phyloP scores from a whole-genome alignment of 2,888 invertebrate species.

The Dendrolimus pini region DNA sequence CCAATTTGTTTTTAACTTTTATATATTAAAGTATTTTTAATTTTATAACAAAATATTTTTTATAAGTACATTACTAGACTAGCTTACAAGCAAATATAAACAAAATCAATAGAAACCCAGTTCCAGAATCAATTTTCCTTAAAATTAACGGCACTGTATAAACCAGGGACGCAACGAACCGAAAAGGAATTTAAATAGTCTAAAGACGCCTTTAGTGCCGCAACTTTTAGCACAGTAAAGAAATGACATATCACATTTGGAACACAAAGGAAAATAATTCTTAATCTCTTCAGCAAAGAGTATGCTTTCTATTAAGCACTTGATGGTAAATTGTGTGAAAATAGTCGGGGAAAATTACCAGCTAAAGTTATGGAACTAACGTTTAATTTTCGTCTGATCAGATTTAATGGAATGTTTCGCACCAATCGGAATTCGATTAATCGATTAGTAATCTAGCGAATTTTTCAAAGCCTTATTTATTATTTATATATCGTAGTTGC shows the following conservation, averaged over 20 bases:
- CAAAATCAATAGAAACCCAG: conserved; percentile 49
- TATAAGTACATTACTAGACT: no score
- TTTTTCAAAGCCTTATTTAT: no score
- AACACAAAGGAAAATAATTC: conserved; percentile 19
- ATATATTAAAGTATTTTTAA: no score
- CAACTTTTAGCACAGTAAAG: conserved; percentile 39
- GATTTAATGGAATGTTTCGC: neutral
- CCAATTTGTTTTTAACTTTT: no score
- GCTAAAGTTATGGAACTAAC: neutral
- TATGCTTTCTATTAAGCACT: conserved; percentile 9
- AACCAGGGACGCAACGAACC: conserved; percentile 76
- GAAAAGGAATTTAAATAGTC: conserved; percentile 75
- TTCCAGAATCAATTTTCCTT: conserved; percentile 55
- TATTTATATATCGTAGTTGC: no score
- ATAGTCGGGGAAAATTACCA: neutral
- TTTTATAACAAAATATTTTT: no score
- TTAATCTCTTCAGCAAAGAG: conserved; percentile 13
- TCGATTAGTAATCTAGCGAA: no score
- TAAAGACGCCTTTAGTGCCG: conserved; percentile 59
- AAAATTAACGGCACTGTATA: conserved; percentile 74
- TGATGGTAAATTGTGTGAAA: neutral
- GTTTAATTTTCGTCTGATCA: neutral
- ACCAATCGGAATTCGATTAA: conserved; percentile 1
- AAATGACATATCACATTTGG: conserved; percentile 29
- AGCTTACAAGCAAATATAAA: neutral